These are phyloP conservation scores for Synanthedon formicaeformis DNA, from an alignment of 2,888 invertebrate species.

Conservation along the genomic window DNA sequence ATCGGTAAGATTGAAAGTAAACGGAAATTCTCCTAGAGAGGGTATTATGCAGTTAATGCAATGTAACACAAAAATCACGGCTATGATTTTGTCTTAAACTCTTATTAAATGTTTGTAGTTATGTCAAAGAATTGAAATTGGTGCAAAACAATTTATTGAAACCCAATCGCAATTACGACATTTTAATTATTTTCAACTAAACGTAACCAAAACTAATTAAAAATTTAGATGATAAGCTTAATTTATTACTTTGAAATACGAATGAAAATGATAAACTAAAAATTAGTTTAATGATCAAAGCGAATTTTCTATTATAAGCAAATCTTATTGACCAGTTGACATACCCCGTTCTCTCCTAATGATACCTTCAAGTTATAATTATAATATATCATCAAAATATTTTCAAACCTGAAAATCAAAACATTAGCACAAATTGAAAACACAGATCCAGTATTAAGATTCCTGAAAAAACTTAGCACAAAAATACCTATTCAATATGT, in stretches of 20 bases:
- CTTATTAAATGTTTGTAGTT: constrained; percentile 9
- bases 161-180: not conserved
- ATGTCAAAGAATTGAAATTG: constrained; percentile 38
- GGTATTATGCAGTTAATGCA: constrained; percentile 45
- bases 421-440: constrained; percentile 3
- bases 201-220: not conserved
- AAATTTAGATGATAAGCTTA: not conserved
- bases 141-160: constrained; percentile 38
- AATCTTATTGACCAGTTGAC: constrained; percentile 3
- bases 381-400: constrained; percentile 1
- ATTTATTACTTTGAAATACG: not conserved
- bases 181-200: not conserved
- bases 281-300: constrained; percentile 4
- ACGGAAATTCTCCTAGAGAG: constrained; percentile 51
- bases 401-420: constrained; percentile 8
- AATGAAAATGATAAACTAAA: not conserved
- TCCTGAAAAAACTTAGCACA: constrained; percentile 1
- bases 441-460: not conserved
- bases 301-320: not conserved
- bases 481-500: constrained; percentile 5
- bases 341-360: constrained; percentile 8
- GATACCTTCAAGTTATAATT: constrained; percentile 6
- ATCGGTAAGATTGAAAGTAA: constrained; percentile 15
- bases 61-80: constrained; percentile 61
- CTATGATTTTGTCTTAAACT: constrained; percentile 27